Evolutionary conservation across 2,113 vertebrate species (phyloP).

Genomic region (Oryzias celebensis): DNA sequence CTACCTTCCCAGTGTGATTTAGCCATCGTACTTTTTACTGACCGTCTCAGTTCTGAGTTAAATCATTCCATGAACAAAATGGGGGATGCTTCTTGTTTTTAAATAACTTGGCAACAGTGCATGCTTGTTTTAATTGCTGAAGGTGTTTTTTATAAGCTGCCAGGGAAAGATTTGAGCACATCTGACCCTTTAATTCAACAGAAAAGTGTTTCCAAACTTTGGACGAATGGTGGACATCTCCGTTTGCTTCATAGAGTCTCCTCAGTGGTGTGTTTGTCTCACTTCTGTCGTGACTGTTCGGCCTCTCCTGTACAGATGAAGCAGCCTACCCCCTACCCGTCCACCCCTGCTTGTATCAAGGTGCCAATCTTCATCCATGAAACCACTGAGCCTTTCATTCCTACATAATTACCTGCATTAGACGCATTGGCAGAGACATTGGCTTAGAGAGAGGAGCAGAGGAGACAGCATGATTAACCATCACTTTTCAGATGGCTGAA

Average conservation of each 20-base stretch:
- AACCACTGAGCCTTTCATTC: constrained; percentile 56
- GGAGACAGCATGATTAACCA: constrained; percentile 34
- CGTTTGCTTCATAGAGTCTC: neutral
- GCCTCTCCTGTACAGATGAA: constrained; percentile 3
- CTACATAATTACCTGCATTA: constrained; percentile 63
- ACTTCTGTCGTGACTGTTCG: constrained; percentile 38
- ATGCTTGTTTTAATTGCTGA: no score
- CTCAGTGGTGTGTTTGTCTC: neutral
- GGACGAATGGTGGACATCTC: neutral
- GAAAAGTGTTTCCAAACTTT: neutral
- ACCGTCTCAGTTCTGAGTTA: no score
- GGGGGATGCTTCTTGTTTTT: no score
- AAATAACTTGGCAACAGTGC: no score
- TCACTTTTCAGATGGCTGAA: constrained; percentile 27
- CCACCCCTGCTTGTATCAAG: constrained; percentile 56
- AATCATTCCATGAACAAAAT: no score
- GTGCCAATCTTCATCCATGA: constrained; percentile 67
- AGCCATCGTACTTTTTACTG: no score
- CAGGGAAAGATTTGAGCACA: no score
- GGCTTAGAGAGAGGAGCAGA: constrained; percentile 28
- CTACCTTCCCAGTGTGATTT: no score
- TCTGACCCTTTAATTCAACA: no score
- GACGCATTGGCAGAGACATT: constrained; percentile 26
- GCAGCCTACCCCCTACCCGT: constrained; percentile 2
- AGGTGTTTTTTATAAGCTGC: no score